Evolutionary conservation across 2,113 vertebrate genomes (phyloP).

Genomic region (Lanius collurio): DNA sequence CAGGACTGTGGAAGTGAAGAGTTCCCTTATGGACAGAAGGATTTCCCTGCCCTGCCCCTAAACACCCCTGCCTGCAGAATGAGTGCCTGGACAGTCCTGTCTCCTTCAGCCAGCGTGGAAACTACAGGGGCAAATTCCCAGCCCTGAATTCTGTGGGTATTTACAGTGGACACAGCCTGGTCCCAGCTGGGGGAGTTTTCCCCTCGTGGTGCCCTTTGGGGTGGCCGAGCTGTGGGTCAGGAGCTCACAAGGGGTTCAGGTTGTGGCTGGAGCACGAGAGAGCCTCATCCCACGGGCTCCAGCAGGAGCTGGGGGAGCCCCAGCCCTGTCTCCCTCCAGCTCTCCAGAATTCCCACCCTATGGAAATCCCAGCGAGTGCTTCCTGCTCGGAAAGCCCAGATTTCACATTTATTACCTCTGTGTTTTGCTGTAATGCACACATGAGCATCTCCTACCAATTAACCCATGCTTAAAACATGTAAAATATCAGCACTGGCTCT

Average conservation of each 20-base stretch:
- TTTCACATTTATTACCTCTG: background rate
- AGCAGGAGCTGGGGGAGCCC: background rate
- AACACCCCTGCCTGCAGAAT: background rate
- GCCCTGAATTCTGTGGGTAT: background rate
- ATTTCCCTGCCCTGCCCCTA: background rate
- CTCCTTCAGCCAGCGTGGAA: background rate
- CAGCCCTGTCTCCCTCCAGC: background rate
- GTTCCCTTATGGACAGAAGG: background rate
- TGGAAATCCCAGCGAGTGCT: background rate
- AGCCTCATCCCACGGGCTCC: background rate
- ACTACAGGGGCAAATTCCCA: background rate
- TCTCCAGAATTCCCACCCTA: background rate
- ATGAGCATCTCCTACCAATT: background rate
- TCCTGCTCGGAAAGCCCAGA: background rate
- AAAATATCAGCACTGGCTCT: background rate
- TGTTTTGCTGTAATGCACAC: background rate
- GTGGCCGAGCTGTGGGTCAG: background rate
- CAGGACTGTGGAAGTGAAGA: background rate
- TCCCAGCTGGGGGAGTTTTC: background rate
- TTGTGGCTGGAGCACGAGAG: background rate
- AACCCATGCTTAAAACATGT: rapidly evolving
- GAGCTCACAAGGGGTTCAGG: background rate
- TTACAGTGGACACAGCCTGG: background rate
- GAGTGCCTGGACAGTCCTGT: background rate
- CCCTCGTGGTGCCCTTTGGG: background rate